These are phyloP conservation scores for Caretta caretta DNA, from an alignment of 2,113 vertebrate genomes.

Conservation along the genomic window DNA sequence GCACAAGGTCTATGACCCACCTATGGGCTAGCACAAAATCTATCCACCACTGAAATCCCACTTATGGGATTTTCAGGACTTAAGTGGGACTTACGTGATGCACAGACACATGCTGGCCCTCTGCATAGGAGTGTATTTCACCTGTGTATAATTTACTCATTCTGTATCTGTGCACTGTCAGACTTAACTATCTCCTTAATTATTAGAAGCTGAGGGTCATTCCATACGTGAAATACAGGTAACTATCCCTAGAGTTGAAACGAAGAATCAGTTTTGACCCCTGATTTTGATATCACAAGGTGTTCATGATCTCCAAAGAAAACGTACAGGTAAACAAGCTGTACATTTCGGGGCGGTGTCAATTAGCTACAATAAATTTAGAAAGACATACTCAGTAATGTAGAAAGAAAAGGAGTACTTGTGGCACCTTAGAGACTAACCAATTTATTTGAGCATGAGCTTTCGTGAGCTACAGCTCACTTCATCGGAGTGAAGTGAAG, in stretches of 20 bases:
- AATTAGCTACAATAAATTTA: neutral
- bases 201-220: neutral
- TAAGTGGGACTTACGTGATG: slow-evolving; percentile 25
- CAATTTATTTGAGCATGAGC: no score
- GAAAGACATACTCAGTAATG: neutral
- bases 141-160: neutral
- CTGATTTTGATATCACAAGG: neutral
- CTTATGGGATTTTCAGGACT: neutral
- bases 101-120: neutral
- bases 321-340: neutral
- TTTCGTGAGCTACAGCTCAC: no score
- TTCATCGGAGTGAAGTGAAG: no score
- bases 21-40: neutral
- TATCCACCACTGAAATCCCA: neutral
- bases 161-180: neutral
- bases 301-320: neutral
- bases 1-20: neutral
- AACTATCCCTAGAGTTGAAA: neutral
- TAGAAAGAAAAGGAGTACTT: neutral
- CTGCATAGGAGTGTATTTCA: neutral
- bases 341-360: neutral
- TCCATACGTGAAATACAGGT: neutral
- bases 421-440: no score
- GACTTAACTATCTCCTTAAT: neutral
- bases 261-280: neutral